These are phyloP conservation scores for Harmothoe impar DNA, from an alignment of 2,888 invertebrate species.

Conservation along the genomic window DNA sequence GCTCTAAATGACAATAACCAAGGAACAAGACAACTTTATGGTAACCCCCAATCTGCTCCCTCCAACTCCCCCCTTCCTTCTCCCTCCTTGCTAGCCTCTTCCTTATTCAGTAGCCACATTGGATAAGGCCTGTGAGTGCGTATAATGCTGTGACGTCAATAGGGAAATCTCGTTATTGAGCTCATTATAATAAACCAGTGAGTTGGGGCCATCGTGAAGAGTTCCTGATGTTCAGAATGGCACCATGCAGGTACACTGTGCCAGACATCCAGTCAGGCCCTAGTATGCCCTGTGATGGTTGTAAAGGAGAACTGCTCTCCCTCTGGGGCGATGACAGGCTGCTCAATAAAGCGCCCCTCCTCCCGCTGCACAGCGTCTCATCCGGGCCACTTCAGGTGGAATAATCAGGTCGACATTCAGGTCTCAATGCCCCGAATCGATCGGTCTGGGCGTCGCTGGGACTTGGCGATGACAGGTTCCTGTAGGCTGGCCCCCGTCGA, in stretches of 20 bases:
- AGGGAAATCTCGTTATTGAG: no score
- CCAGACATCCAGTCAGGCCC: no score
- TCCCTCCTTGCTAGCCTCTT: no score
- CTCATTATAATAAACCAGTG: no score
- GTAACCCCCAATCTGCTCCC: background rate
- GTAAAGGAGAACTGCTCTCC: no score
- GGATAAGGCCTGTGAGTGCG: background rate
- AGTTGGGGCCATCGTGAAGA: no score
- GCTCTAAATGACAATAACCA: slow-evolving; percentile 2
- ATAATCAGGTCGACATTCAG: slow-evolving; percentile 60
- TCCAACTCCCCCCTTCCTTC: no score
- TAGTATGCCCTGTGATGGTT: no score
- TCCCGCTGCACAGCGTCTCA: background rate
- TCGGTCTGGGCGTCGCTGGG: background rate
- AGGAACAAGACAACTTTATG: slow-evolving; percentile 37
- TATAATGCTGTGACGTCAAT: no score
- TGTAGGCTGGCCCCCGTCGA: slow-evolving; percentile 30
- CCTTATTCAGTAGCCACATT: background rate
- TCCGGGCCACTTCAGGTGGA: slow-evolving; percentile 57
- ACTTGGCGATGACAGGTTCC: slow-evolving; percentile 43
- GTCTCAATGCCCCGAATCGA: slow-evolving; percentile 56
- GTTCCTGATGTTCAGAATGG: no score
- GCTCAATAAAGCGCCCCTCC: slow-evolving; percentile 48
- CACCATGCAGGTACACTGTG: no score
- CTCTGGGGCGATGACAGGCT: slow-evolving; percentile 44